phyloP scores from a whole-genome alignment of 2,113 vertebrate genomes.

The Dicaeum eximium region DNA sequence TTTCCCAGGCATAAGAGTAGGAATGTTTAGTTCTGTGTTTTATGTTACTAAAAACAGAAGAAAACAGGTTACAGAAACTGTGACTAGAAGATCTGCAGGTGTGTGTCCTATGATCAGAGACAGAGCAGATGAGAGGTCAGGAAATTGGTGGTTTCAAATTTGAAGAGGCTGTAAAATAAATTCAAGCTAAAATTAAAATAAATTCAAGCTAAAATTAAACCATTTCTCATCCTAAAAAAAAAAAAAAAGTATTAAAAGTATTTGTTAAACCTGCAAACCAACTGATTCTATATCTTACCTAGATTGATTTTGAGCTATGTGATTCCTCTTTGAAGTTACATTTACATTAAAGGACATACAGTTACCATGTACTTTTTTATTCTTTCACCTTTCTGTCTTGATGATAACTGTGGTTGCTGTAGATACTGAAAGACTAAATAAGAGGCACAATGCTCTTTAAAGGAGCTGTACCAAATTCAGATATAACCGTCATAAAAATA shows the following conservation, averaged over 20 bases:
- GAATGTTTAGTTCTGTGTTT: background rate
- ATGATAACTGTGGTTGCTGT: background rate
- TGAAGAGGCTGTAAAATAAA: constrained; percentile 15
- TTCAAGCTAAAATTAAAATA: constrained; percentile 50
- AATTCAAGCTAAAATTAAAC: constrained; percentile 49
- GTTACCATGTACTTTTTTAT: background rate
- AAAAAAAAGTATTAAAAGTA: background rate
- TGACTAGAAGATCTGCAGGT: background rate
- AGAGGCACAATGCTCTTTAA: background rate
- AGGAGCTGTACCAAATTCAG: background rate
- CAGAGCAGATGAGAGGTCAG: constrained; percentile 17
- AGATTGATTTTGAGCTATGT: background rate
- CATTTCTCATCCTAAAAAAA: background rate
- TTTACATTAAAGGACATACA: background rate
- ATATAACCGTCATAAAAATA: background rate
- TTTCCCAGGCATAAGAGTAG: background rate
- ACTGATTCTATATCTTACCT: background rate
- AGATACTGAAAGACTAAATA: background rate
- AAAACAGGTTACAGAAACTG: background rate
- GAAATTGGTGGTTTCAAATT: constrained; percentile 23
- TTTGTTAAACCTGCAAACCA: background rate
- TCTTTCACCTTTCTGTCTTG: background rate
- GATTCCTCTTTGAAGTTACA: background rate
- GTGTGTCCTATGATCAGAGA: background rate
- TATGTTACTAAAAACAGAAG: background rate